These are phyloP conservation scores for Heliconius sara DNA, from an alignment of 2,888 invertebrate species.

Conservation along the genomic window DNA sequence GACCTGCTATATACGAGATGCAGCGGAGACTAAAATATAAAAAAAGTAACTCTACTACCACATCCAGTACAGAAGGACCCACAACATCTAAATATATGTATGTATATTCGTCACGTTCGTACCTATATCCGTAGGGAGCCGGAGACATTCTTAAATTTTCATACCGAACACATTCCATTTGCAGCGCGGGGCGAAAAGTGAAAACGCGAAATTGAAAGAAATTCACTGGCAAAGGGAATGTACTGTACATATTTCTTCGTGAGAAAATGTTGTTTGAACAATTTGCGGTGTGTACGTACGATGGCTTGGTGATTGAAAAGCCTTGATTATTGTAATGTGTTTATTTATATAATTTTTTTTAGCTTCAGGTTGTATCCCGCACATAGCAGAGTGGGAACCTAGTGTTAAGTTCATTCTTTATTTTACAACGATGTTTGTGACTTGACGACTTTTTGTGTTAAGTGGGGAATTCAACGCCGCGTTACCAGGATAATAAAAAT, in stretches of 20 bases:
- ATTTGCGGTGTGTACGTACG: slow-evolving; percentile 22
- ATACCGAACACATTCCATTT: slow-evolving; percentile 62
- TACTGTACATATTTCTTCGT: slow-evolving; percentile 36
- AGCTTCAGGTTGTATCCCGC: not conserved
- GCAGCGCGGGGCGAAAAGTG: slow-evolving; percentile 62
- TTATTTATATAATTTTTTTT: not conserved
- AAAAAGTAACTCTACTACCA: slow-evolving; percentile 41
- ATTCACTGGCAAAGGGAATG: slow-evolving; percentile 39
- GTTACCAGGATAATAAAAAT: no score
- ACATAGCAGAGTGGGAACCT: not conserved
- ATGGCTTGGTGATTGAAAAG: slow-evolving; percentile 8
- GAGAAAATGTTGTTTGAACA: slow-evolving; percentile 34
- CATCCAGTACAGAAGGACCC: slow-evolving; percentile 41
- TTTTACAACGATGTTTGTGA: no score
- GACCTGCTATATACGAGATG: not conserved
- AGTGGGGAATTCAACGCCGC: no score
- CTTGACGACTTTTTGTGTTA: no score
- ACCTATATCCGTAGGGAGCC: slow-evolving; percentile 69
- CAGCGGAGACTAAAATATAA: not conserved
- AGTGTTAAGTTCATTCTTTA: not conserved
- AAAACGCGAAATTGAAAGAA: slow-evolving; percentile 59
- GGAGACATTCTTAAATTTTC: slow-evolving; percentile 77
- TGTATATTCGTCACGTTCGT: slow-evolving; percentile 66
- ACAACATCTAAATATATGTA: slow-evolving; percentile 30
- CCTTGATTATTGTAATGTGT: slow-evolving; percentile 13